Percentiles rank a stretch among this genome's conserved stretches.
phyloP scores from a whole-genome alignment of 2,888 invertebrate species.

The Lepidochitona cinerea region DNA sequence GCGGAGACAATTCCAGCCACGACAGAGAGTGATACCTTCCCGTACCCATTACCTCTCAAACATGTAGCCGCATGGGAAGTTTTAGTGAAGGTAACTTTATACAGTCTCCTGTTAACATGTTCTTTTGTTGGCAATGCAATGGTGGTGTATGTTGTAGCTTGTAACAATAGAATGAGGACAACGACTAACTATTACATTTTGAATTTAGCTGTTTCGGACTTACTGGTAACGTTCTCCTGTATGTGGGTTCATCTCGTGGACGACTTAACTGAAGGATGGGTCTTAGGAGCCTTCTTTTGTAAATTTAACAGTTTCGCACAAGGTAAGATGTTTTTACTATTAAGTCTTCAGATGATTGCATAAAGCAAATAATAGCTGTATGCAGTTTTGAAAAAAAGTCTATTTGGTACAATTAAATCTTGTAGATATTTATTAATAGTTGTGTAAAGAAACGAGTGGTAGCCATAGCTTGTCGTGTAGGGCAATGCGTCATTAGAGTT shows the following conservation, averaged over 20 bases:
- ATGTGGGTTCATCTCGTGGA: conserved; percentile 84
- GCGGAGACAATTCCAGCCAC: not conserved
- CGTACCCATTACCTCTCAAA: conserved; percentile 10
- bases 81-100: conserved; percentile 47
- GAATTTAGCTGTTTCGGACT: conserved; percentile 64
- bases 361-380: no score
- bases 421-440: no score
- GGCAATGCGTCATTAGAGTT: no score
- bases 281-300: conserved; percentile 82
- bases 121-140: conserved; percentile 56
- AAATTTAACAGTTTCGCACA: conserved; percentile 84
- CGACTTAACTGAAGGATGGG: conserved; percentile 85
- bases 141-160: conserved; percentile 53
- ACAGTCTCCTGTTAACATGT: conserved; percentile 46
- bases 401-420: no score
- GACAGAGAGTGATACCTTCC: not conserved
- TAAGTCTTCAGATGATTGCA: no score
- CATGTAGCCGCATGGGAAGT: conserved; percentile 50
- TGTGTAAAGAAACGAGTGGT: no score
- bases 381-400: no score
- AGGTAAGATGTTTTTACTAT: conserved; percentile 75
- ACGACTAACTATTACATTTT: conserved; percentile 68
- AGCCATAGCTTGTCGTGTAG: no score
- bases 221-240: conserved; percentile 74
- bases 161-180: conserved; percentile 60